Base-by-base conservation (phyloP, 37 sponge, comb jelly and placozoan genomes). In the Mnemiopsis leidyi region DNA sequence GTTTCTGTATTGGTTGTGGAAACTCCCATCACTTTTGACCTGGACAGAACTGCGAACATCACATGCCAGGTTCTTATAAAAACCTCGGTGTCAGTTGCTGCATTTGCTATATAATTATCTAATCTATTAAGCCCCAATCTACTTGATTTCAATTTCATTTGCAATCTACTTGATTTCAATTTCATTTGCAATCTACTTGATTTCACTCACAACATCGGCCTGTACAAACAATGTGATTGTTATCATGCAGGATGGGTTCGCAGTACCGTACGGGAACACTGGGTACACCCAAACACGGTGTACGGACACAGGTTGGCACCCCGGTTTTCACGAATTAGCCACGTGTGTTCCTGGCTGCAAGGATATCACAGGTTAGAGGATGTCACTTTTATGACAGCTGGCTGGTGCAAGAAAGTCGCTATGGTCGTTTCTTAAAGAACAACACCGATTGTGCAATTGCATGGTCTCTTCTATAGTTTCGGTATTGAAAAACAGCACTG, bases 221-320 rank as follows among this genome's bases (percentile, higher is more conserved):
- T n/a, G n/a, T n/a, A n/a, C n/a, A n/a, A 13, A 48, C 61, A 48
- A 48, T 48, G 61, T 48, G 13, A 48, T 18, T 48, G 61, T 18
- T 48, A 48, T 48, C 61, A 5, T 48, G 61, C 9, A 48, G 75
- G 75, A 71, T 5, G 75, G 75, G 25, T 71, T 23, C 75, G 75
- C 75, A 29, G 30, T 29, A 23, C 30, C 75, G 25, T 71, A 71
- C 30, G 75, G 75, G 20, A 28, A 71, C 20, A 71, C 75, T 5
- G 75, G 75, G 3, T 71, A 71, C 75, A 71, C 75, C 7, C 75
- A 71, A 71, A 71, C 75, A 5, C 75, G 75, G 75, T 71, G 75
- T 71, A 71, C 75, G 30, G 75, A 71, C 3, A 28, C 75, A 18
- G 75, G 75, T 5, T 71, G 75, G 75, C 25, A 71, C 20, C 75